Percentiles rank a stretch among this genome's conserved stretches.
Conservation (phyloP, 2,113 vertebrate genomes). For the Eubucco bourcierii region DNA sequence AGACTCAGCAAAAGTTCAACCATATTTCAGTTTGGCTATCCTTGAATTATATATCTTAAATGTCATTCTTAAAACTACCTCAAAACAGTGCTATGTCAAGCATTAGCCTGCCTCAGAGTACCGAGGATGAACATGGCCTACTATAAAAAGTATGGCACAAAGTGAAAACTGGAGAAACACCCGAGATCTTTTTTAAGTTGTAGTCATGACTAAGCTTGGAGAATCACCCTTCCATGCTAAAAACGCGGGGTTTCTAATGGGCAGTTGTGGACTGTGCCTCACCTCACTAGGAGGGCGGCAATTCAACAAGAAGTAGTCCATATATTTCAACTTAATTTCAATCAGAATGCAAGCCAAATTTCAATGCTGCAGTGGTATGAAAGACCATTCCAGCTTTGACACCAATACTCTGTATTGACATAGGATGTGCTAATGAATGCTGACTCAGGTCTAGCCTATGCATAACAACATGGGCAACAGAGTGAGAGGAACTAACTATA, state of each 20-base stretch:
- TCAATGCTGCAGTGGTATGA: not conserved
- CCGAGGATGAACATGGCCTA: not conserved
- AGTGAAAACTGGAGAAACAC: not conserved
- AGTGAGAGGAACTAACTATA: not conserved
- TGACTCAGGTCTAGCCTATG: not conserved
- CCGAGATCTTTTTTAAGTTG: not conserved
- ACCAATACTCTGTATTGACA: not conserved
- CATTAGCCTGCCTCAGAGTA: not conserved
- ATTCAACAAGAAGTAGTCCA: not conserved
- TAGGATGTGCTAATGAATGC: not conserved
- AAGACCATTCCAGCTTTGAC: not conserved
- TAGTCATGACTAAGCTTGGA: not conserved
- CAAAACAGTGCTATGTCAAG: not conserved
- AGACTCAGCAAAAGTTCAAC: not conserved
- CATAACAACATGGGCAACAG: not conserved
- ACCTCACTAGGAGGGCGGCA: not conserved
- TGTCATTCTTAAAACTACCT: not conserved
- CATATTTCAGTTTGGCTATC: not conserved
- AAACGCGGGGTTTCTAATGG: not conserved
- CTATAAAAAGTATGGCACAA: not conserved
- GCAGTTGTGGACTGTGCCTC: not conserved
- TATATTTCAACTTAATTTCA: not conserved
- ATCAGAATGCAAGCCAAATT: not conserved
- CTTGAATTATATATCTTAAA: not conserved
- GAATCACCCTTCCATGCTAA: not conserved